Evolutionary conservation across 2,113 vertebrate genomes (phyloP).

Genomic region (Amblyornis subalaris): DNA sequence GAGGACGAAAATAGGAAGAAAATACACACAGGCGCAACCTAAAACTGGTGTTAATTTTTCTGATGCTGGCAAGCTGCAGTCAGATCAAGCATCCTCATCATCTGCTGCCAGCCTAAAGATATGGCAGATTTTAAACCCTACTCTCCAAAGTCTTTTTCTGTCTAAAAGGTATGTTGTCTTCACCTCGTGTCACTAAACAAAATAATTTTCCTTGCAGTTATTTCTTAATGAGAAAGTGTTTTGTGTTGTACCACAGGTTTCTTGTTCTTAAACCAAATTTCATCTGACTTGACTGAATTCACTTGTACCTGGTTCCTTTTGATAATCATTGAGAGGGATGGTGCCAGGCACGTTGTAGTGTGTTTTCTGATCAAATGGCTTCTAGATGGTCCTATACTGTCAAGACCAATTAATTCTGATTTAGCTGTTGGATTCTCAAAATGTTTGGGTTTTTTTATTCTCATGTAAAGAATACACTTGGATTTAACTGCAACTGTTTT

Average conservation of each 20-base stretch:
- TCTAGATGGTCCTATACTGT: not conserved
- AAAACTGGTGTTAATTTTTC: slow-evolving; percentile 66
- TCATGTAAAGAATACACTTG: not conserved
- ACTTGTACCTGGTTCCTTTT: not conserved
- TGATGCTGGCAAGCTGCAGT: slow-evolving; percentile 70
- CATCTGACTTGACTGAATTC: not conserved
- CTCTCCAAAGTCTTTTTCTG: slow-evolving; percentile 69
- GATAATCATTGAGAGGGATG: not conserved
- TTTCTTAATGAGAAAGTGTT: not conserved
- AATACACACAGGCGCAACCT: slow-evolving; percentile 63
- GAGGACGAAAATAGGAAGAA: slow-evolving; percentile 78
- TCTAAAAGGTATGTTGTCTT: slow-evolving; percentile 75
- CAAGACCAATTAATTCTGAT: not conserved
- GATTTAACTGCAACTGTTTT: not conserved
- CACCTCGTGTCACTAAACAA: not conserved
- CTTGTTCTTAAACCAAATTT: not conserved
- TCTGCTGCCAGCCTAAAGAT: slow-evolving; percentile 70
- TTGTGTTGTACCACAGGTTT: not conserved
- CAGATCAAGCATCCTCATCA: slow-evolving; percentile 68
- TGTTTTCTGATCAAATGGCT: not conserved
- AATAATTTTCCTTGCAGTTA: not conserved
- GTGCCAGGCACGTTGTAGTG: not conserved
- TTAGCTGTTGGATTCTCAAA: not conserved
- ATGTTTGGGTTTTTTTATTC: not conserved
- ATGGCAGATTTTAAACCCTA: slow-evolving; percentile 70